phyloP scores from a whole-genome alignment of 92 coral and sea anemone species.

The Montipora capitata region DNA sequence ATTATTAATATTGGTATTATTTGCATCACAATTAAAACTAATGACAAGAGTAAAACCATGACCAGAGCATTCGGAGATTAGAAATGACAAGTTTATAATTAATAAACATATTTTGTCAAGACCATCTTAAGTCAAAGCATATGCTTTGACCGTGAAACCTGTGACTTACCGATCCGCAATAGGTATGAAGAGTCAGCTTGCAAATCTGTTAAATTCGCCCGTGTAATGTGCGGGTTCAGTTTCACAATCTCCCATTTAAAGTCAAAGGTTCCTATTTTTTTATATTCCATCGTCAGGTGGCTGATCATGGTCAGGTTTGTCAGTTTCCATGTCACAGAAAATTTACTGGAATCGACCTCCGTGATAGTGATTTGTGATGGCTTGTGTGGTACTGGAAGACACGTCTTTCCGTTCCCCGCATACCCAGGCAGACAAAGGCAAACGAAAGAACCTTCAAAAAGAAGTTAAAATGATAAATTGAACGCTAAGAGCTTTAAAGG shows the following conservation, averaged over 20 bases:
- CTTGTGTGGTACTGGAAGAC: constrained; percentile 20
- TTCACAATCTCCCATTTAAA: constrained; percentile 3
- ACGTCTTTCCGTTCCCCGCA: constrained; percentile 55
- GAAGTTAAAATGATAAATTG: not conserved
- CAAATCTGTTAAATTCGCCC: constrained; percentile 24
- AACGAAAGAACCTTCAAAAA: constrained; percentile 47
- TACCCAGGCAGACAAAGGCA: constrained; percentile 59
- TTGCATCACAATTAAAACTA: too few relatives aligned
- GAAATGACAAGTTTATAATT: not conserved
- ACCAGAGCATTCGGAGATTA: too few relatives aligned
- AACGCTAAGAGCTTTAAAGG: too few relatives aligned
- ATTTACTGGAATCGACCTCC: constrained; percentile 24
- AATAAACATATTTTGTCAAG: too few relatives aligned
- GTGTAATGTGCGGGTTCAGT: constrained; percentile 18
- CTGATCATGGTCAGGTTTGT: constrained; percentile 22
- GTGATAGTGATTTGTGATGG: constrained; percentile 34
- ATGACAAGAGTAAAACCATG: too few relatives aligned
- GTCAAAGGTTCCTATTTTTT: not conserved
- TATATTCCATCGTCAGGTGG: constrained; percentile 27
- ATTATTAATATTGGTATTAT: too few relatives aligned
- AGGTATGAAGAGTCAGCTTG: constrained; percentile 16
- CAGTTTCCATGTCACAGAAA: constrained; percentile 45
- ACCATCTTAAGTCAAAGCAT: too few relatives aligned
- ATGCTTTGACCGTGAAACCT: not conserved
- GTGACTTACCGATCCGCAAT: constrained; percentile 51